Evolutionary conservation across 2,888 invertebrate species (phyloP), one percentile per base, ranked within the genome.

Genomic region (Camptogramma bilineatum): DNA sequence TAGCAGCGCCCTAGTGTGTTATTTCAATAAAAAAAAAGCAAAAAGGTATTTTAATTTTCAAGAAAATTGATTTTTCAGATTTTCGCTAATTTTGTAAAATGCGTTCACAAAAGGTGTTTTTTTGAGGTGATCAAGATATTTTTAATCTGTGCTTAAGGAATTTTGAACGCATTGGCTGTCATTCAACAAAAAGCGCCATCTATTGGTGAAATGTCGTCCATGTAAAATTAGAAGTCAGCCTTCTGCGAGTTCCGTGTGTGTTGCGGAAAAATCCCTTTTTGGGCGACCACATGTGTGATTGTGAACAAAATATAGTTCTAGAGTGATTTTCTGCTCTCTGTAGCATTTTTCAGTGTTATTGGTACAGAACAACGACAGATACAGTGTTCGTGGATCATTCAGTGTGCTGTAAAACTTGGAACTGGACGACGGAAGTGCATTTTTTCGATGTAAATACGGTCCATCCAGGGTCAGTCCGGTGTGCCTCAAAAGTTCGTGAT

Each of bases 281-380:
- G 94, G 95, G 94, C 94, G 93, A 94, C 94, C 95, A 94, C 95
- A 95, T 95, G 95, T 94, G 94, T 94, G 92, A 88, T 89, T 84
- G 90, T 88, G 90, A 91, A 90, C 90, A 89, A 91, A 91, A 87
- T 92, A 91, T 85, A 90, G 87, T 89, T 90, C 84, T 87, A 72
- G 79, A 83, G 90, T 90, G 89, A 90, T 84, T 90, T 88, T 81
- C 83, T 81, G 82, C 76, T 78, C 72, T 75, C 75, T 81, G 77
- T 82, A 82, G 74, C 78, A 73, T 73, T 82, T 84, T 88, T 87
- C 73, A 76, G 76, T 83, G 87, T 85, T 84, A 80, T 81, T 80
- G 77, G 75, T 80, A 83, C 75, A 79, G 73, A 77, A 75, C 73
- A 83, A 84, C 79, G 85, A 80, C 82, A 83, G 82, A 82, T 81